Conservation (phyloP, 2,797 vertebrate species). For the Bucorvus abyssinicus region DNA sequence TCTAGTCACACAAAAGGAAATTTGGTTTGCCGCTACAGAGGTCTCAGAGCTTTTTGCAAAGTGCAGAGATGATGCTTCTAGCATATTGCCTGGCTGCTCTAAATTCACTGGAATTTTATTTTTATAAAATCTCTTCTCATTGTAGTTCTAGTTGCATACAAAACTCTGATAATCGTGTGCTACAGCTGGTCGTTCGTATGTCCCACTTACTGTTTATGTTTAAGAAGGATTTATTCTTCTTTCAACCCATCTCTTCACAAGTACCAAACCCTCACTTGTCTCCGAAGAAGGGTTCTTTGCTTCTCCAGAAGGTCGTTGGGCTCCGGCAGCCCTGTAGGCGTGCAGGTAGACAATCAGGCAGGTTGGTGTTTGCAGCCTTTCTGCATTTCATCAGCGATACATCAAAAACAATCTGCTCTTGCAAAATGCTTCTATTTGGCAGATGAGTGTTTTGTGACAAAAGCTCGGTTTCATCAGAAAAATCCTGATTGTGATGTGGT, state of each 20-base stretch:
- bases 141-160: neutral
- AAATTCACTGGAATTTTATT: neutral
- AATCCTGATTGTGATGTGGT: neutral
- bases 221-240: neutral
- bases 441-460: neutral
- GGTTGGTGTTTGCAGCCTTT: neutral
- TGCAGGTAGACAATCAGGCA: neutral
- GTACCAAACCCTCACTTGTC: neutral
- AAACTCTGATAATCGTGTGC: neutral
- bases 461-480: neutral
- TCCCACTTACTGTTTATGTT: neutral
- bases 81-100: neutral
- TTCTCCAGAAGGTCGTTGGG: neutral
- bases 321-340: neutral
- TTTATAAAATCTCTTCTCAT: neutral
- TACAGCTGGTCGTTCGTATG: neutral
- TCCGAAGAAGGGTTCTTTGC: neutral
- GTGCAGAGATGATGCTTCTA: neutral
- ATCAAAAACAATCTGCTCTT: neutral
- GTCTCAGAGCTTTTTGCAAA: neutral
- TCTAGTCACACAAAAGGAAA: neutral
- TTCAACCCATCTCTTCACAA: neutral
- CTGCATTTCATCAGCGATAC: neutral
- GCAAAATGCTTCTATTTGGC: neutral
- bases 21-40: neutral